Conservation (phyloP, 1,140 invertebrate species). For the Drosophila ohnishii region DNA sequence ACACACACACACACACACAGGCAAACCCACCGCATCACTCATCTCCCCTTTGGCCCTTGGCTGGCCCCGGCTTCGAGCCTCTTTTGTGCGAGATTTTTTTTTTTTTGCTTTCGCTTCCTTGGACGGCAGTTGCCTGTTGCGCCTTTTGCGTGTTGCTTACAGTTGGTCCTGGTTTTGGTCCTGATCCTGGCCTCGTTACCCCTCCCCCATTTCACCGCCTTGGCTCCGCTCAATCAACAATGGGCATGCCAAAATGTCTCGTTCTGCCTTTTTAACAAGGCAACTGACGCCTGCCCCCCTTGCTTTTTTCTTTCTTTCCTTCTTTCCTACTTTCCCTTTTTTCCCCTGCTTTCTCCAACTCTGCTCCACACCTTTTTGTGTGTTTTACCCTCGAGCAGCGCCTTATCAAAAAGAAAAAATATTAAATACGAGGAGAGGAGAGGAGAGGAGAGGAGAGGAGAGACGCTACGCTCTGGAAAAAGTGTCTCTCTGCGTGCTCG, state of each 20-base stretch:
- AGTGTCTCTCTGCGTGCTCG: conserved; percentile 38
- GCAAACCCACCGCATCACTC: conserved; percentile 20
- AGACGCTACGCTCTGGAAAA: conserved; percentile 17
- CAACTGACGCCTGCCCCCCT: conserved; percentile 39
- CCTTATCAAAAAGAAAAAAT: conserved; percentile 42
- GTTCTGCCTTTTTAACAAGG: conserved; percentile 71
- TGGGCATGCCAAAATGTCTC: conserved; percentile 75
- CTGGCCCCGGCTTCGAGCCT: conserved; percentile 11
- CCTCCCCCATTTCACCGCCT: not conserved
- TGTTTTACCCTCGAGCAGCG: conserved; percentile 38
- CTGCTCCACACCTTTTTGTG: conserved; percentile 24
- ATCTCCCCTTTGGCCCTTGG: conserved; percentile 25
- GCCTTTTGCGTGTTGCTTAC: conserved; percentile 77
- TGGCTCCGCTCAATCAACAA: conserved; percentile 47
- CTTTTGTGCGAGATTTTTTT: conserved; percentile 22
- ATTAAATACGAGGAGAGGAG: not conserved
- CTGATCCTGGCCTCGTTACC: not conserved
- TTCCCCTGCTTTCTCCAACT: not conserved
- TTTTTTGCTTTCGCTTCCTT: conserved; percentile 2
- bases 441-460: conserved; percentile 4
- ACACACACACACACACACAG: not conserved
- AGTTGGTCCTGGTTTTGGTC: conserved; percentile 30
- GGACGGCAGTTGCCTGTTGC: conserved; percentile 63
- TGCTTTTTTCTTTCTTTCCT: not conserved
- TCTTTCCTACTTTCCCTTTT: not conserved